These are phyloP conservation scores for Bufo gargarizans DNA, from an alignment of 2,113 vertebrate species.

Conservation along the genomic window DNA sequence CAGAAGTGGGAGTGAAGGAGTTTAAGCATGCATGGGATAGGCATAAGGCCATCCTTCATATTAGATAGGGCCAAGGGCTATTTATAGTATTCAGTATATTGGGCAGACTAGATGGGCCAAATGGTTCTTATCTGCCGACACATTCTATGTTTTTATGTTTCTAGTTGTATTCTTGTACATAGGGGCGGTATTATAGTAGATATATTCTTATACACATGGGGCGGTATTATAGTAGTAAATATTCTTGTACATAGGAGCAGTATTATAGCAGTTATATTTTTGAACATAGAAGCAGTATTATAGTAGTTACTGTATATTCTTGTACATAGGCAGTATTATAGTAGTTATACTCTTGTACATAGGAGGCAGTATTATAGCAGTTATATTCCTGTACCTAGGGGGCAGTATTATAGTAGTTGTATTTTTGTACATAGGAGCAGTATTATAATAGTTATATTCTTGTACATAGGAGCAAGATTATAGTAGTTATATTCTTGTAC, in stretches of 20 bases:
- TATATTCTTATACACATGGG: not conserved
- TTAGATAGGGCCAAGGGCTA: too few relatives aligned
- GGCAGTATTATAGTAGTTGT: not conserved
- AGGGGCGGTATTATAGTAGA: not conserved
- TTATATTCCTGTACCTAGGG: not conserved
- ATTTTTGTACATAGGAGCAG: not conserved
- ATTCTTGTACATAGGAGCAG: not conserved
- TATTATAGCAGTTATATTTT: slow-evolving; percentile 1
- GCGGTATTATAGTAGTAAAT: not conserved
- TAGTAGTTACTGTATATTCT: not conserved
- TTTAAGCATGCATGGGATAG: too few relatives aligned
- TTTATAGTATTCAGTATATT: too few relatives aligned
- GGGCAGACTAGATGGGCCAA: too few relatives aligned
- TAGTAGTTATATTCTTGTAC: slow-evolving; percentile 2
- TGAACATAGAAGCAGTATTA: not conserved
- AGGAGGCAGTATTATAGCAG: not conserved
- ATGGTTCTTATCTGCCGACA: too few relatives aligned
- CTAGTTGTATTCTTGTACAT: not conserved
- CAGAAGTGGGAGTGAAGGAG: too few relatives aligned
- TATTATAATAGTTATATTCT: slow-evolving; percentile 1
- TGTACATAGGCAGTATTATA: slow-evolving; percentile 9
- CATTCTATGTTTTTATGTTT: too few relatives aligned
- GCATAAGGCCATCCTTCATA: too few relatives aligned
- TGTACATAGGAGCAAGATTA: not conserved
- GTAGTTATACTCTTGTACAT: not conserved